Evolutionary conservation across 1,140 invertebrate genomes (phyloP).

Genomic region (Drosophila nigromelanica): DNA sequence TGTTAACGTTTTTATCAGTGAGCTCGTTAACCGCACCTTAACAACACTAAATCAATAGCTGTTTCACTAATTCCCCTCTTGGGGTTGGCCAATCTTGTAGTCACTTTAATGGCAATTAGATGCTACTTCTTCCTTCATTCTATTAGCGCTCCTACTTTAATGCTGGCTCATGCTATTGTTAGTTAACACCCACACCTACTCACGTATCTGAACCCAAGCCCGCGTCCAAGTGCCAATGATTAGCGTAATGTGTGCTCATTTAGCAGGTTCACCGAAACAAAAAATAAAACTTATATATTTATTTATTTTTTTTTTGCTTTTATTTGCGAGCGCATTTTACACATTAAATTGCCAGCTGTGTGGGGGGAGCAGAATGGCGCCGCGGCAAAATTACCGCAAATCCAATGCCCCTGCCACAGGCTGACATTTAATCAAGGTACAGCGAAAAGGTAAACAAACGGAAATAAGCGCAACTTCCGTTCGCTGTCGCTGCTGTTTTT

Average conservation of each 20-base stretch:
- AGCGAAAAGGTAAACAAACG: slow-evolving; percentile 80
- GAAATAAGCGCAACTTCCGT: slow-evolving; percentile 81
- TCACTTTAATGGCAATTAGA: background rate
- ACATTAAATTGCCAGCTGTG: slow-evolving; percentile 32
- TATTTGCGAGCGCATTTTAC: slow-evolving; percentile 14
- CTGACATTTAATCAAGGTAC: slow-evolving; percentile 79
- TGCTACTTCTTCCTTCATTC: background rate
- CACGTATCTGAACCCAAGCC: background rate
- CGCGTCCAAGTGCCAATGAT: slow-evolving; percentile 18
- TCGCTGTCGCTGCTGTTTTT: slow-evolving; percentile 56
- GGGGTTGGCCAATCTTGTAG: background rate
- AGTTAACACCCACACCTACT: no score
- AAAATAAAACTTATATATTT: slow-evolving; percentile 44
- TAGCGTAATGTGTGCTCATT: slow-evolving; percentile 31
- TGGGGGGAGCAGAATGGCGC: background rate
- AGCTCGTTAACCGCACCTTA: no score
- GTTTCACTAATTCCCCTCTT: no score
- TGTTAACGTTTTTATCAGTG: no score
- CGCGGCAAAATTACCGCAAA: slow-evolving; percentile 23
- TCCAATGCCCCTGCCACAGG: slow-evolving; percentile 20
- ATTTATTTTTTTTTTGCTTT: background rate
- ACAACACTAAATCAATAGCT: no score
- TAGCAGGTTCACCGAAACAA: slow-evolving; percentile 6
- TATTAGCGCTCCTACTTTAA: background rate
- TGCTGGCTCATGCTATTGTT: no score